A percentile compares a stretch with the other conserved stretches of the same genome.
phyloP scores from a whole-genome alignment of 2,888 invertebrate genomes.

The Octonoba sinensis region DNA sequence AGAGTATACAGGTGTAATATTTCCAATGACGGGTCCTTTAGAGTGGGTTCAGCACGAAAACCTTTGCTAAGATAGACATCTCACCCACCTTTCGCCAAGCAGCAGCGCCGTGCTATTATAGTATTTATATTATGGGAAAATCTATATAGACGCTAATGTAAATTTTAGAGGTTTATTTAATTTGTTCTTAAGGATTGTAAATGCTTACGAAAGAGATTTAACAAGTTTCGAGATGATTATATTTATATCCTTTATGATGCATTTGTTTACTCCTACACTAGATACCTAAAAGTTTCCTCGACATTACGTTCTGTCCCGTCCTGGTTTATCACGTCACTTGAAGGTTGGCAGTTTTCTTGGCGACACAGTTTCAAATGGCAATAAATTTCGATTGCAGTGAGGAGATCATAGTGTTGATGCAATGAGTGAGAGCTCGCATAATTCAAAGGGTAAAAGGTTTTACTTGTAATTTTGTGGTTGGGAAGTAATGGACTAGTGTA shows the following conservation, averaged over 20 bases:
- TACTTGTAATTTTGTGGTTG: too few relatives aligned
- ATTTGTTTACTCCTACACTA: slow-evolving; percentile 38
- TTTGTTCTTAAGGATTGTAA: slow-evolving; percentile 60
- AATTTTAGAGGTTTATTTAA: slow-evolving; percentile 44
- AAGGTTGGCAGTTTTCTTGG: too few relatives aligned
- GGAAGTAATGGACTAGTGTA: too few relatives aligned
- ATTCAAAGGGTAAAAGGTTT: too few relatives aligned
- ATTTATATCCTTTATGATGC: slow-evolving; percentile 24
- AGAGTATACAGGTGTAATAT: too few relatives aligned
- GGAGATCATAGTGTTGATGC: too few relatives aligned
- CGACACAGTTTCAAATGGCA: too few relatives aligned
- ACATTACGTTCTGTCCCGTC: background rate
- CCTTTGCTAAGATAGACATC: too few relatives aligned
- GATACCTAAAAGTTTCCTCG: slow-evolving; percentile 38
- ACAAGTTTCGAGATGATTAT: slow-evolving; percentile 52
- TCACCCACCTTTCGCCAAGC: background rate
- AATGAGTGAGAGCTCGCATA: too few relatives aligned
- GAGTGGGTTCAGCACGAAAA: too few relatives aligned
- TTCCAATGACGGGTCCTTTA: background rate
- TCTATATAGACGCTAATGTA: slow-evolving; percentile 51
- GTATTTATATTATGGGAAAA: slow-evolving; percentile 47
- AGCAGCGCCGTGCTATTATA: slow-evolving; percentile 53
- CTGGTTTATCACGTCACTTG: too few relatives aligned
- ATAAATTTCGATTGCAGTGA: too few relatives aligned
- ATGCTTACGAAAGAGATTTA: slow-evolving; percentile 60